A percentile compares a stretch with the other conserved stretches of the same genome.
Conservation (phyloP, 1,140 invertebrate species). For the Adelges cooleyi region DNA sequence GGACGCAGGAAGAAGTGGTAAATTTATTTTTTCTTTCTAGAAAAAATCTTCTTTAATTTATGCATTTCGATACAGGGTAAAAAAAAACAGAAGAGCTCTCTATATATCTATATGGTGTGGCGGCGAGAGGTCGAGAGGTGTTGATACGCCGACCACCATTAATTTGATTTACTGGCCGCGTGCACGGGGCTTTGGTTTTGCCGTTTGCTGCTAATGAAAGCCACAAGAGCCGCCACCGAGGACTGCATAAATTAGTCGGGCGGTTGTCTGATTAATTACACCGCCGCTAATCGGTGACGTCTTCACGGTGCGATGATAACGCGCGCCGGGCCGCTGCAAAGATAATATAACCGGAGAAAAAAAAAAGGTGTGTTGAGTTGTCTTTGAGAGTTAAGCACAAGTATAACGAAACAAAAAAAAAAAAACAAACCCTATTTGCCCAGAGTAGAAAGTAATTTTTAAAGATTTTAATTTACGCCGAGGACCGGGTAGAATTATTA, state of each 20-base stretch:
- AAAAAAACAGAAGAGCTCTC: background rate
- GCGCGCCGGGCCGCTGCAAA: no score
- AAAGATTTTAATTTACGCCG: no score
- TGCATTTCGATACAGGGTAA: background rate
- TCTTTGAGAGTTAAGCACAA: no score
- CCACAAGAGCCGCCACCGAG: background rate
- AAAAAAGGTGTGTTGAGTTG: no score
- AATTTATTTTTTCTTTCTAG: background rate
- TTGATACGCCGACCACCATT: conserved; percentile 21
- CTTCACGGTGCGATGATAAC: no score
- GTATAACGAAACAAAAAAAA: no score
- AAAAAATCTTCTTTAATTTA: conserved; percentile 24
- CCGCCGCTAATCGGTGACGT: background rate
- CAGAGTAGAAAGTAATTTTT: no score
- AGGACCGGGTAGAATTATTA: no score
- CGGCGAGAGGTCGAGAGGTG: background rate
- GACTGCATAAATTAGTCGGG: conserved; percentile 4
- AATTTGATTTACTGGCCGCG: conserved; percentile 22
- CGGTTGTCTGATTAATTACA: conserved; percentile 18
- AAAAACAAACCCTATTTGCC: no score
- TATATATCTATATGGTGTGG: no score
- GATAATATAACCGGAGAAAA: no score
- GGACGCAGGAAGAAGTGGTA: background rate
- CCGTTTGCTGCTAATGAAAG: conserved; percentile 21
- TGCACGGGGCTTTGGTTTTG: background rate